These are phyloP conservation scores for Sarcoramphus papa DNA, from an alignment of 2,797 vertebrate species.

Conservation along the genomic window DNA sequence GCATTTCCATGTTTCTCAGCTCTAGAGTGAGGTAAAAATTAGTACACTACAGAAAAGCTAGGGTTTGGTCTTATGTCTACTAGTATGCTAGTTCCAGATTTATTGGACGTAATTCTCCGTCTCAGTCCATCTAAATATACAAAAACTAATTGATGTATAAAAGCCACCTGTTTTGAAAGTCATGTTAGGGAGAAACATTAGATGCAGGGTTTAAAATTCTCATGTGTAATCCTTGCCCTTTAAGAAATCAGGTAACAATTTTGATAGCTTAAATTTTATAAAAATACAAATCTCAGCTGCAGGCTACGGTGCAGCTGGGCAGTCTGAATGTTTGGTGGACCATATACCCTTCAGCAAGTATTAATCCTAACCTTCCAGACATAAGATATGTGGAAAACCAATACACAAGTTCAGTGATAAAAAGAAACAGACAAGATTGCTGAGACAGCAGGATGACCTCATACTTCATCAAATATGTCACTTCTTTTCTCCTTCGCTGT, in stretches of 20 bases:
- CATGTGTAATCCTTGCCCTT: not conserved
- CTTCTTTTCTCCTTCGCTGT: not conserved
- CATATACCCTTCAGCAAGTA: not conserved
- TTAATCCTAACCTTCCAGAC: not conserved
- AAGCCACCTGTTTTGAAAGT: not conserved
- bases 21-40: constrained; percentile 10
- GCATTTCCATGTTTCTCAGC: constrained; percentile 54
- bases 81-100: not conserved
- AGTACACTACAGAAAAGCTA: not conserved
- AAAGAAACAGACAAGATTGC: constrained; percentile 6
- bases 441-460: constrained; percentile 25
- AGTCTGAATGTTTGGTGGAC: not conserved
- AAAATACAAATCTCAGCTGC: not conserved
- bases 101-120: not conserved
- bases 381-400: not conserved
- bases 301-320: not conserved
- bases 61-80: not conserved
- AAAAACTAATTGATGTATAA: not conserved
- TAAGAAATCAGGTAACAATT: constrained; percentile 2
- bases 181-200: not conserved
- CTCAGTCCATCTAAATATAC: not conserved
- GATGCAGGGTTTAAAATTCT: not conserved
- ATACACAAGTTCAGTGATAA: constrained; percentile 2
- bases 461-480: not conserved
- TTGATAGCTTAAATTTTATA: not conserved